These are phyloP conservation scores for Hetaerina americana DNA, from an alignment of 1,140 invertebrate genomes.

Conservation along the genomic window DNA sequence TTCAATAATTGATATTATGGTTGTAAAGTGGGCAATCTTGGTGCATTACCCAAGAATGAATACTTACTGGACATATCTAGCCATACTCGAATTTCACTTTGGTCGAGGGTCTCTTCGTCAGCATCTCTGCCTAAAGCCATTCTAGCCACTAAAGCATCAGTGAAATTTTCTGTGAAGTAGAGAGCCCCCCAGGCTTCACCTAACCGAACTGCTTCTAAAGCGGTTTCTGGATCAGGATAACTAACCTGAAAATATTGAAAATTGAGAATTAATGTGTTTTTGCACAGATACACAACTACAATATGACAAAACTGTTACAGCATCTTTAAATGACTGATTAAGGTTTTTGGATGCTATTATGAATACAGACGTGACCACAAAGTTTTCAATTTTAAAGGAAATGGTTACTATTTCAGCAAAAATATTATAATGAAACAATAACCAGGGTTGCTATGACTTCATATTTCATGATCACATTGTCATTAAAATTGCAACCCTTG, in stretches of 20 bases:
- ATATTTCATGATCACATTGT: no score
- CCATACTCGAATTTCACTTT: constrained; percentile 69
- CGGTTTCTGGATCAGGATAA: constrained; percentile 45
- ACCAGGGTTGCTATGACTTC: no score
- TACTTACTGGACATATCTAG: constrained; percentile 83
- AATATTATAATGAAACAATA: no score
- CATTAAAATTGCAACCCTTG: no score
- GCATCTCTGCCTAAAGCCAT: constrained; percentile 51
- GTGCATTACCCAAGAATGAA: no score
- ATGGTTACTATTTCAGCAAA: no score
- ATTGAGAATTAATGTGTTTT: neutral
- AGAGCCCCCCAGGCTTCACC: constrained; percentile 78
- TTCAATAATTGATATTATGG: no score
- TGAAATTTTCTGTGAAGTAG: constrained; percentile 76
- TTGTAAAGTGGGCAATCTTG: no score
- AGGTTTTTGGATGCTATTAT: neutral
- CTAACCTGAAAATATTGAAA: constrained; percentile 40
- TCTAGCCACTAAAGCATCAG: constrained; percentile 58
- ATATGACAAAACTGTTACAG: neutral
- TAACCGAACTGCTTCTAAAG: constrained; percentile 49
- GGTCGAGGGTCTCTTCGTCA: constrained; percentile 62
- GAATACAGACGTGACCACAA: no score
- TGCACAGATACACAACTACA: neutral
- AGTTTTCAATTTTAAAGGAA: no score
- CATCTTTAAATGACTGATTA: neutral